Evolutionary conservation across 2,888 invertebrate species (phyloP).

Genomic region (Venusia cambrica): DNA sequence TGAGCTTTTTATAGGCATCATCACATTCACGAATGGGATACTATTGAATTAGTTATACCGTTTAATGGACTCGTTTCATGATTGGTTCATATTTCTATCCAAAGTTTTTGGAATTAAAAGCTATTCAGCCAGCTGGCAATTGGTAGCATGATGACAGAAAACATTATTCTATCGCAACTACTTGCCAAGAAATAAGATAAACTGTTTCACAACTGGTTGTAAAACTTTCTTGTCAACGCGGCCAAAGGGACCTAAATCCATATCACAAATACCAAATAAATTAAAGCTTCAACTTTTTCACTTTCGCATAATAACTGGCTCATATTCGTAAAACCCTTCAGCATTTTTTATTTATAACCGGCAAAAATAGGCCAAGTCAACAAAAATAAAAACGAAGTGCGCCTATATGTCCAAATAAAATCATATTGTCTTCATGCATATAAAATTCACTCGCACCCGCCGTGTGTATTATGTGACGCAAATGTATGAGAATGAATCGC

Average conservation of each 20-base stretch:
- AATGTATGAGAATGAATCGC: slow-evolving; percentile 65
- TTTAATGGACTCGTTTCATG: slow-evolving; percentile 61
- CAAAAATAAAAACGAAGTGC: slow-evolving; percentile 46
- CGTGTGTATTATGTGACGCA: slow-evolving; percentile 66
- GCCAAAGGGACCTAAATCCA: no score
- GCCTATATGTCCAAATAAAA: slow-evolving; percentile 58
- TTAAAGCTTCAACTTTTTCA: no score
- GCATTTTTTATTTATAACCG: slow-evolving; percentile 7
- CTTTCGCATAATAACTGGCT: no score
- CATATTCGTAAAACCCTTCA: no score
- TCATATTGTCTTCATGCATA: slow-evolving; percentile 64
- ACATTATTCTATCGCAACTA: no score
- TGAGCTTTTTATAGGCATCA: slow-evolving; percentile 65
- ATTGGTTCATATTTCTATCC: slow-evolving; percentile 45
- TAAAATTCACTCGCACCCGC: slow-evolving; percentile 58
- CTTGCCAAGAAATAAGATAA: no score
- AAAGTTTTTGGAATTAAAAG: slow-evolving; percentile 46
- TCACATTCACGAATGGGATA: slow-evolving; percentile 65
- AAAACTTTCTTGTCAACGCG: no score
- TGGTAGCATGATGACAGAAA: no score
- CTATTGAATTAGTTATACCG: slow-evolving; percentile 68
- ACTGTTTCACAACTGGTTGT: no score
- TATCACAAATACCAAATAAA: no score
- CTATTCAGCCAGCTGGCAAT: no score
- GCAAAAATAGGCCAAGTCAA: slow-evolving; percentile 26